Base-by-base conservation (phyloP, 2,888 invertebrate species). In the Hedychridium roseum region DNA sequence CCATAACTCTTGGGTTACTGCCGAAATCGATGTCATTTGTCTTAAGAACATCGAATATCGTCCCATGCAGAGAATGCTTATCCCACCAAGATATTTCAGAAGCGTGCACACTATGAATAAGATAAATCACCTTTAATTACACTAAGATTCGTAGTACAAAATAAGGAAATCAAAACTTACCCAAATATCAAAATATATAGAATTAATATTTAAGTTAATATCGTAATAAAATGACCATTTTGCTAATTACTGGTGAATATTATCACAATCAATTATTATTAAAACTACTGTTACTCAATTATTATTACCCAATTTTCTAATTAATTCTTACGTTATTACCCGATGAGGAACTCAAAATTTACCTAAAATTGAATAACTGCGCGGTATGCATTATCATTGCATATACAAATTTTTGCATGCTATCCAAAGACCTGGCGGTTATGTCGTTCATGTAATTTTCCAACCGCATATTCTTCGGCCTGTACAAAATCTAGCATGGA, bases 321-420 rank as follows among this genome's bases (percentile, higher is more conserved):
- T 23, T 9, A 6, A 6, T 5, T 23, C 5, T 23, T 5, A 9
- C 30, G 39, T 36, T 12, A 35, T 15, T 66, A 74, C 75, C 75
- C 76, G 3, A 71, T 52, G n/a, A n/a, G n/a, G n/a, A n/a, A n/a
- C n/a, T n/a, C n/a, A n/a, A n/a, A n/a, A 12, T 30, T 57, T 51
- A 73, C 73, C 69, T 70, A 17, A 71, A 73, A 53, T 73, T 73
- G 21, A 59, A 72, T 3, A 70, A 51, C 18, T 73, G 69, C 1
- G 59, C 62, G 0, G 65, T 50, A 12, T 67, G 66, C 17, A 50
- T 41, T 41, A 71, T 45, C 41, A 71, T 55, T 0, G 66, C 54
- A 28, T 64, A 71, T 1, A 60, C 50, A 6, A 70, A 73, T 43
- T 73, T 73, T 9, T 64, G 56, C 54, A 68, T 63, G n/a, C 62